Base-by-base conservation (phyloP, 2,888 invertebrate genomes). In the Drosophila macrospina region DNA sequence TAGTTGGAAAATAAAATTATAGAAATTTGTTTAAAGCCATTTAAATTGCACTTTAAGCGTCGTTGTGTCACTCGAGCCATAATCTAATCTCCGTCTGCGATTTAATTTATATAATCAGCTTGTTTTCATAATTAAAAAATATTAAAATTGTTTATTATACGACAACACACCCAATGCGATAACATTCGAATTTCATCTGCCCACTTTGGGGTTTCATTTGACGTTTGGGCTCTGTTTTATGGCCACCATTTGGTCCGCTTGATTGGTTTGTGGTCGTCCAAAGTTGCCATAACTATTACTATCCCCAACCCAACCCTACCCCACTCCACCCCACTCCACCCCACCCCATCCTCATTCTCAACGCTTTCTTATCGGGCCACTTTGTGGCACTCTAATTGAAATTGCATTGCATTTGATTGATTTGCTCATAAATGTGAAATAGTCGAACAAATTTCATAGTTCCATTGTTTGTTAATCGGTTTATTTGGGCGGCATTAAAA, bases 71-170 rank as follows among this genome's bases (percentile, higher is more conserved):
- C 77, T 78, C 68, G 74, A 59, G 56, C 5, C 30, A 57, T 69
- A 80, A 90, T 90, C 91, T 90, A 85, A 90, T 90, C 90, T 13
- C n/a, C 47, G 73, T 70, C 68, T 42, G 76, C 86, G 83, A 86
- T 90, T 90, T 89, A 89, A 89, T 90, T 89, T 90, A 90, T 90
- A 88, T 89, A 90, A 89, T 88, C 82, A 84, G 70, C 75, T 77
- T 89, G 90, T 90, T 89, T 89, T 80, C 72, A 80, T 89, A 90
- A 90, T 90, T 90, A 89, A 89, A 90, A 89, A 85, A 86, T 89
- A 86, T 89, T 86, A 80, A 86, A 86, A 86, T 86, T 81, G 81
- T 85, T 80, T 81, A 86, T 80, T 71, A 72, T 70, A 24, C 50
- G 13, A 30, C 8, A 20, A 37, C 30, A 44, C 60, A 45, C 69